phyloP scores from a whole-genome alignment of 2,113 vertebrate species.

The Protobothrops mucrosquamatus region DNA sequence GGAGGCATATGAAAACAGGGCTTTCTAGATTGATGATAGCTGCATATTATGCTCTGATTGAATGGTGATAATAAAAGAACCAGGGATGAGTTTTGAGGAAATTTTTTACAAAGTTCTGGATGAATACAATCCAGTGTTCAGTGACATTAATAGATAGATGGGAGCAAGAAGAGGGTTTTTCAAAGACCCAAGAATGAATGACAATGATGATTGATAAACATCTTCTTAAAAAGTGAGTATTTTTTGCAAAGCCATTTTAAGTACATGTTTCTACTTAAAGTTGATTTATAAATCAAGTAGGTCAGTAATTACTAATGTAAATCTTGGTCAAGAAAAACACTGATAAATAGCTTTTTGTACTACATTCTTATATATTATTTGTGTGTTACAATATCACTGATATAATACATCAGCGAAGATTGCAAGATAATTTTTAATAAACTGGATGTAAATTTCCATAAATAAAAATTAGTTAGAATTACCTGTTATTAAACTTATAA shows the following conservation, averaged over 20 bases:
- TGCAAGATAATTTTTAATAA: neutral
- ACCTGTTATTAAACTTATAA: constrained; percentile 78
- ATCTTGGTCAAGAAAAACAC: neutral
- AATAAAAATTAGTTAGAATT: constrained; percentile 15
- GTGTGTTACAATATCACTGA: neutral
- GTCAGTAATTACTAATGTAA: neutral
- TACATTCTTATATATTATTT: neutral
- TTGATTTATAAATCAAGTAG: neutral
- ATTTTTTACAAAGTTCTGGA: too few species aligned
- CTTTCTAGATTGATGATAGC: too few species aligned
- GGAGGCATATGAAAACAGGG: too few species aligned
- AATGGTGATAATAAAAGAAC: too few species aligned
- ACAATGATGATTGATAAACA: too few species aligned
- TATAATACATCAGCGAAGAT: neutral
- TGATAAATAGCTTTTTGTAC: neutral
- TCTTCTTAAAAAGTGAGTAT: too few species aligned
- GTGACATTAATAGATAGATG: too few species aligned
- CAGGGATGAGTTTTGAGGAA: too few species aligned
- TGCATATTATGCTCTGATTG: too few species aligned
- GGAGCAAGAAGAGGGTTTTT: too few species aligned
- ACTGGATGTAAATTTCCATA: neutral
- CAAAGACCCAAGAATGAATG: too few species aligned
- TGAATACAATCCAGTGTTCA: too few species aligned
- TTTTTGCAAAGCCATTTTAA: neutral
- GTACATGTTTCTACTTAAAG: neutral